These are phyloP conservation scores for Merluccius polli DNA, from an alignment of 2,797 vertebrate species.

Conservation along the genomic window DNA sequence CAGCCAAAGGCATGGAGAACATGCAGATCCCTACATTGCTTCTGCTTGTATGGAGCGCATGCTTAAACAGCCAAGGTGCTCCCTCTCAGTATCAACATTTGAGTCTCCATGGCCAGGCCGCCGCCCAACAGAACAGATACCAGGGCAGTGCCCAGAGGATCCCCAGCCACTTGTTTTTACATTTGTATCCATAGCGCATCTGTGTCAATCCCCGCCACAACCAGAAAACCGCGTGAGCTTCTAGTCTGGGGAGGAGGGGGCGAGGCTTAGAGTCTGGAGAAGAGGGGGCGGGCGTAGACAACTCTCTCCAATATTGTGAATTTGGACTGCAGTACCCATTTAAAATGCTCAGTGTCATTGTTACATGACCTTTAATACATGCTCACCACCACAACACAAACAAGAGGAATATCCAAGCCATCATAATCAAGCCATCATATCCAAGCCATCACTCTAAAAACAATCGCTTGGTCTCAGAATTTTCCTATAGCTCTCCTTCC, in stretches of 20 bases:
- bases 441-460: conserved; percentile 34
- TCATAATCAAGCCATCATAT: background rate
- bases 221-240: no score
- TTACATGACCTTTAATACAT: background rate
- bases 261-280: no score
- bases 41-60: background rate
- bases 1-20: background rate
- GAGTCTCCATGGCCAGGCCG: background rate
- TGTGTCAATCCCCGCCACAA: background rate
- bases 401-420: background rate
- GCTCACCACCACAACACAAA: conserved; percentile 14
- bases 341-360: no score
- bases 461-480: conserved; percentile 20
- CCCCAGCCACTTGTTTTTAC: background rate
- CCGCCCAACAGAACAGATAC: background rate
- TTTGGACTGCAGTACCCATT: no score
- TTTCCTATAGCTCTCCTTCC: background rate
- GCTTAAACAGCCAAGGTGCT: background rate
- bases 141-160: background rate
- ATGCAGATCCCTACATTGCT: background rate
- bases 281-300: no score
- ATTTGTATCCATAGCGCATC: background rate
- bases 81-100: background rate
- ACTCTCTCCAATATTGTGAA: no score
- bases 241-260: no score